Evolutionary conservation across 2,113 vertebrate species (phyloP), one percentile per base, ranked within the genome.

Genomic region (Okapia johnstoni): DNA sequence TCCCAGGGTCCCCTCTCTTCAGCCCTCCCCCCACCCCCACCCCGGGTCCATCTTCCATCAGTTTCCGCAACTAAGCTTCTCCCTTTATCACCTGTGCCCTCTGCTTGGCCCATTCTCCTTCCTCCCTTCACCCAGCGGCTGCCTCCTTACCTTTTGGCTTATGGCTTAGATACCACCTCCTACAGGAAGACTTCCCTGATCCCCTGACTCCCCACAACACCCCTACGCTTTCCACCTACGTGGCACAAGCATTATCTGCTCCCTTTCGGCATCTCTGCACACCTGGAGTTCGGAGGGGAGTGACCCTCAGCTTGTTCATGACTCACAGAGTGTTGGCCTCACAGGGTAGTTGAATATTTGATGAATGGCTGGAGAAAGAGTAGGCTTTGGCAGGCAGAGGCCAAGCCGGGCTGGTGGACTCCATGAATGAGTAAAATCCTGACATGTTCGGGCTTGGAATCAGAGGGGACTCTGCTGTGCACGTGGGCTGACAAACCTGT

Each of bases 211-310:
- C 36, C 40, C 11, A 5, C 60, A 30, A 15, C 11, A 3, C 19
- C 40, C 2, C 36, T n/a, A 23, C 0, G 0, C 58, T 10, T 11
- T 40, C 28, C 3, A 16, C 2, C 9, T 21, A 15, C 7, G 3
- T 5, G 81, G 25, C 40, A 2, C 1, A 16, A 11, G 57, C 23
- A 2, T 30, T 5, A 26, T 54, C 63, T n/a, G 40, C 14, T 83
- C 12, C 25, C 70, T 70, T 70, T 43, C 2, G 9, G 23, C 17
- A 23, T 50, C 25, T 48, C 76, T 60, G 1, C 6, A 3, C 16
- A 25, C 16, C 30, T 50, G 11, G 36, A 0, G 13, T 30, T 25
- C 0, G 2, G n/a, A 76, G 54, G 83, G 48, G n/a, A 15, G 63
- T 13, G 5, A 2, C 61, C 23, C 12, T 84, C 28, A 15, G 43